Conservation (phyloP, 2,113 vertebrate species). For the Bubo scandiacus region DNA sequence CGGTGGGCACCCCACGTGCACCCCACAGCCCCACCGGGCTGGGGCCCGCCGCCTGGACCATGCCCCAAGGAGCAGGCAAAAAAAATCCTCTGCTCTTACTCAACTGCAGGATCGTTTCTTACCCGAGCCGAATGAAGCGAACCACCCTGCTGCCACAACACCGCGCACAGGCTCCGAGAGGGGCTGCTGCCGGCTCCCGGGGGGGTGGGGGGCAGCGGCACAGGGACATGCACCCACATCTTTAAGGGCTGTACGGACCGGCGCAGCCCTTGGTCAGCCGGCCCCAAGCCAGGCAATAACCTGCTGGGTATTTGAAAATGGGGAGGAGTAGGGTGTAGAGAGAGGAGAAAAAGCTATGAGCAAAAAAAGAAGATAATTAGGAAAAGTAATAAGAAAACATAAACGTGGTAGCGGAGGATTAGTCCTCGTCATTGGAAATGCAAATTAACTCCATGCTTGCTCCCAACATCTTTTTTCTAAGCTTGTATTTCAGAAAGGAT, state of each 20-base stretch:
- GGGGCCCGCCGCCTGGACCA: fast-evolving
- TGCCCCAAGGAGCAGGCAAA: neutral
- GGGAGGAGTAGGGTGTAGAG: neutral
- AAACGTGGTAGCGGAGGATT: slow-evolving; percentile 20
- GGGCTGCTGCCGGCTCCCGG: neutral
- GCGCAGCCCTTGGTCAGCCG: neutral
- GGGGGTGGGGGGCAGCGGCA: too few species aligned
- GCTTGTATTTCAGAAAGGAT: slow-evolving; percentile 39
- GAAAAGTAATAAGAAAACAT: slow-evolving; percentile 45
- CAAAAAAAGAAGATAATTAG: neutral
- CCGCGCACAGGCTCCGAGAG: neutral
- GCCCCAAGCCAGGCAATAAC: neutral
- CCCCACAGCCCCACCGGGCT: neutral
- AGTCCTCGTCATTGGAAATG: slow-evolving; percentile 55
- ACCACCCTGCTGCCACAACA: neutral
- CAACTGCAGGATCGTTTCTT: neutral
- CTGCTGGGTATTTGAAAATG: neutral
- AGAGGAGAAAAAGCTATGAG: neutral
- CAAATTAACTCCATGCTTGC: slow-evolving; percentile 8
- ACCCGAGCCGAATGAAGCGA: fast-evolving
- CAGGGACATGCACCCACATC: neutral
- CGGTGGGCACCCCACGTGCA: neutral
- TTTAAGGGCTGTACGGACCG: neutral
- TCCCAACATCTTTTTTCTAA: neutral
- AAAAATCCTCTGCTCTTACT: neutral